These are phyloP conservation scores for Columba livia DNA, from an alignment of 2,113 vertebrate species.

Conservation along the genomic window DNA sequence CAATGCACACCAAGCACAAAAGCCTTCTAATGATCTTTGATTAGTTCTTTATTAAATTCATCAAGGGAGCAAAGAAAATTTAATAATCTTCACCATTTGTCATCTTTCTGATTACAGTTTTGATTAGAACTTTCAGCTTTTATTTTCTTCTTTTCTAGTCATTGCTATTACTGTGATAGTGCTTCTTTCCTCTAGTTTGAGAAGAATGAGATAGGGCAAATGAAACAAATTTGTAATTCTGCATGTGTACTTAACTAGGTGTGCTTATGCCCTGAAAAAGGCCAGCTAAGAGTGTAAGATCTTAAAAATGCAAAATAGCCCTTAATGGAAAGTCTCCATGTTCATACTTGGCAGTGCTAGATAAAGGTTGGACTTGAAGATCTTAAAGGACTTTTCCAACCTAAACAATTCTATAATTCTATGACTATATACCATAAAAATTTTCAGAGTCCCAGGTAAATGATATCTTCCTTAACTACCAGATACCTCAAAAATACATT, in stretches of 20 bases:
- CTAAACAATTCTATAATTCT: too few species aligned
- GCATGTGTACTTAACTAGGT: neutral
- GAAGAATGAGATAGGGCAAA: conserved; percentile 20
- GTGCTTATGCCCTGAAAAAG: neutral
- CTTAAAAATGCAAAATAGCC: neutral
- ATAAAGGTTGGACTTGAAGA: too few species aligned
- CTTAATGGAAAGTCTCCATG: neutral
- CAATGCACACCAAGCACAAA: conserved; percentile 82
- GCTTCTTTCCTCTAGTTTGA: conserved; percentile 29
- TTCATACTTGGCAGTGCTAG: too few species aligned
- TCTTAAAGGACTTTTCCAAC: too few species aligned
- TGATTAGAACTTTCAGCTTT: conserved; percentile 87
- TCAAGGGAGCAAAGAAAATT: conserved; percentile 93
- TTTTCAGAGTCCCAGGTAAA: neutral
- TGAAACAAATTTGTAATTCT: conserved; percentile 20
- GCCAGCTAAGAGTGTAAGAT: neutral
- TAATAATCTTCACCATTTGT: conserved; percentile 93
- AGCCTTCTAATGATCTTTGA: conserved; percentile 98
- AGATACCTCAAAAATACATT: neutral
- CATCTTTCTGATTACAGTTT: conserved; percentile 95
- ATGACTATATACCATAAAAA: neutral
- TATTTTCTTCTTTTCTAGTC: conserved; percentile 78
- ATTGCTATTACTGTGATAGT: conserved; percentile 62
- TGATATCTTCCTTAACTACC: neutral
- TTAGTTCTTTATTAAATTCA: conserved; percentile 99